These are phyloP conservation scores for Mustelus asterias DNA, from an alignment of 2,113 vertebrate species.

Conservation along the genomic window DNA sequence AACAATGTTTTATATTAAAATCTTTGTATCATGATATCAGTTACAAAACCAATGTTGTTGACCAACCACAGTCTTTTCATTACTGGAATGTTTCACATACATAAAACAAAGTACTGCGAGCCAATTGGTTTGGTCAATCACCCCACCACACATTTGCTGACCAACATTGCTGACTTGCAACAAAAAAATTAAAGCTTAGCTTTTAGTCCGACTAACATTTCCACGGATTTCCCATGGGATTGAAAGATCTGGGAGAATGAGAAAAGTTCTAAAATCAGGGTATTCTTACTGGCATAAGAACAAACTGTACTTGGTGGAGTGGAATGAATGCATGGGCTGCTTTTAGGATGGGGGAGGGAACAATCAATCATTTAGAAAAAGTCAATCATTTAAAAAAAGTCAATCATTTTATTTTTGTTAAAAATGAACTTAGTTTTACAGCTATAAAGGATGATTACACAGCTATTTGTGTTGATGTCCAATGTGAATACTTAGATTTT, in stretches of 20 bases:
- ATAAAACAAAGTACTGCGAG: not conserved
- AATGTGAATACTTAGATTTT: conserved; percentile 14
- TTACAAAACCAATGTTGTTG: not conserved
- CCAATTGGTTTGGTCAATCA: not conserved
- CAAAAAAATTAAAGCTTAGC: not conserved
- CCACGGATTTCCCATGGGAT: not conserved
- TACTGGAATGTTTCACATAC: not conserved
- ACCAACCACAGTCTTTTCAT: not conserved
- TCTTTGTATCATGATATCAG: not conserved
- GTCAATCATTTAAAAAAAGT: not conserved
- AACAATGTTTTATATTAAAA: not conserved
- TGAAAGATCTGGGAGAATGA: not conserved
- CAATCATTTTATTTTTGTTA: not conserved
- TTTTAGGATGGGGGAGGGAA: not conserved
- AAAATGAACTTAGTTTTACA: not conserved
- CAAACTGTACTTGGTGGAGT: not conserved
- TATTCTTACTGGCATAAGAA: not conserved
- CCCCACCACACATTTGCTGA: not conserved
- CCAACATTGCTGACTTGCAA: not conserved
- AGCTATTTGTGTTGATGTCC: not conserved
- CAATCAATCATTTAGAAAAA: not conserved
- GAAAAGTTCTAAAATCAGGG: not conserved
- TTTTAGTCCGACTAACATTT: not conserved
- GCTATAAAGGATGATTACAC: not conserved
- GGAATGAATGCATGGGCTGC: not conserved